These are phyloP conservation scores for Podarcis cretensis DNA, from an alignment of 2,113 vertebrate species.

Conservation along the genomic window DNA sequence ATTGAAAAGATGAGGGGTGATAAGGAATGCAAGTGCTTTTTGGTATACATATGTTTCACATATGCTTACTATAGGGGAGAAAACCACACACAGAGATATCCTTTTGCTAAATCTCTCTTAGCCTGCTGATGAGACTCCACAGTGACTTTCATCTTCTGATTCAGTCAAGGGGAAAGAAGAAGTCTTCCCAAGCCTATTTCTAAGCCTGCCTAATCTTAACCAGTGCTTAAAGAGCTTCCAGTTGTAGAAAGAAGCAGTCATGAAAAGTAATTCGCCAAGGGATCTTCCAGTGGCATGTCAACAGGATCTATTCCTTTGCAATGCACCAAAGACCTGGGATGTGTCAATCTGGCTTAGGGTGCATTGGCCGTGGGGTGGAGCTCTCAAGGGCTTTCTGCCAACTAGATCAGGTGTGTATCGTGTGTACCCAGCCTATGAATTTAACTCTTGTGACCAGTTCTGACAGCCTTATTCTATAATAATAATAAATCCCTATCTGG, in stretches of 20 bases:
- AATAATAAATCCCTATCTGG: no score
- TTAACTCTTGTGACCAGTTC: no score
- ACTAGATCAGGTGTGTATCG: no score
- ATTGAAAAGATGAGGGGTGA: not conserved
- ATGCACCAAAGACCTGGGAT: no score
- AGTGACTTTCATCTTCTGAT: constrained; percentile 1
- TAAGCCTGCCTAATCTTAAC: constrained; percentile 1
- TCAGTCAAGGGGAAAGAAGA: not conserved
- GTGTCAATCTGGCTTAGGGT: no score
- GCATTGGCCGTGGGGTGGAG: no score
- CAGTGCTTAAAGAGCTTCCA: constrained; percentile 33
- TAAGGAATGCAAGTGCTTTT: not conserved
- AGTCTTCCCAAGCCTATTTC: constrained; percentile 28
- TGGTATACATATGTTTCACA: not conserved
- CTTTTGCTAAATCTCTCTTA: constrained; percentile 16
- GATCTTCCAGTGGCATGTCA: no score
- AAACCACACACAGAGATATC: not conserved
- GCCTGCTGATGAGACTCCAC: constrained; percentile 1
- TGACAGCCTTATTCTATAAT: no score
- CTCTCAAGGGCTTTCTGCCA: no score
- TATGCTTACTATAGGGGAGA: not conserved
- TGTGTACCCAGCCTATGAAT: no score
- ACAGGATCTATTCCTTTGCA: no score
- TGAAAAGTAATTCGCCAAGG: not conserved
- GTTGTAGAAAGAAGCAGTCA: constrained; percentile 35